Evolutionary conservation across 2,797 vertebrate genomes (phyloP).

Genomic region (Yasuhikotakia modesta): DNA sequence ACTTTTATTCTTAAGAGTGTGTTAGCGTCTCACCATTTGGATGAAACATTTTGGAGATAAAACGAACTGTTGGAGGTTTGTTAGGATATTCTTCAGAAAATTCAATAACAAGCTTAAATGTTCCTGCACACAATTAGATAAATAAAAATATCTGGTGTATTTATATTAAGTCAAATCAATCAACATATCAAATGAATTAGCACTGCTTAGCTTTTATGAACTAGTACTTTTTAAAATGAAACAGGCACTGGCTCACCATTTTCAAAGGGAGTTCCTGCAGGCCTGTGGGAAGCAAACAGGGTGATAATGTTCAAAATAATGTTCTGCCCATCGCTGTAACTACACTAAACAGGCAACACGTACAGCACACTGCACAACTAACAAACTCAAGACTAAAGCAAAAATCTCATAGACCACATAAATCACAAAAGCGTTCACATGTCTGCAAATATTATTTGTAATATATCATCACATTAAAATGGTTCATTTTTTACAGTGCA

Average conservation of each 20-base stretch:
- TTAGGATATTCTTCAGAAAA: constrained; percentile 99
- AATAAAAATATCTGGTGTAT: neutral
- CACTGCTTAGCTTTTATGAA: neutral
- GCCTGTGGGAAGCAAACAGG: constrained; percentile 77
- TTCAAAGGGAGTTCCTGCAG: constrained; percentile 98
- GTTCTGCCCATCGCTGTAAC: too few relatives aligned
- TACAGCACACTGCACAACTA: too few relatives aligned
- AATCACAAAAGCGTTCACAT: too few relatives aligned
- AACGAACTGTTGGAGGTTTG: constrained; percentile 98
- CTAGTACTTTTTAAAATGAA: too few relatives aligned
- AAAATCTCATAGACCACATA: too few relatives aligned
- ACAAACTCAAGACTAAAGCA: too few relatives aligned
- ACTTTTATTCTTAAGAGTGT: neutral
- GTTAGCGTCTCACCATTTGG: constrained; percentile 87
- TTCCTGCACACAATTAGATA: constrained; percentile 79
- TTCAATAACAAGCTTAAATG: constrained; percentile 99
- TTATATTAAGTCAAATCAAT: too few relatives aligned
- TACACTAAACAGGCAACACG: too few relatives aligned
- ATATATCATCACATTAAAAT: neutral
- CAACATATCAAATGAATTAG: neutral
- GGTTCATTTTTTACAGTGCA: neutral
- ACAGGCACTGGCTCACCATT: constrained; percentile 84
- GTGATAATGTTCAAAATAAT: too few relatives aligned
- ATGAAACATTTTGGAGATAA: constrained; percentile 99
- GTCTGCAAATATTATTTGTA: neutral